Evolutionary conservation across 2,888 invertebrate species (phyloP), one percentile per base, ranked within the genome.

Genomic region (Aphodius granarius): DNA sequence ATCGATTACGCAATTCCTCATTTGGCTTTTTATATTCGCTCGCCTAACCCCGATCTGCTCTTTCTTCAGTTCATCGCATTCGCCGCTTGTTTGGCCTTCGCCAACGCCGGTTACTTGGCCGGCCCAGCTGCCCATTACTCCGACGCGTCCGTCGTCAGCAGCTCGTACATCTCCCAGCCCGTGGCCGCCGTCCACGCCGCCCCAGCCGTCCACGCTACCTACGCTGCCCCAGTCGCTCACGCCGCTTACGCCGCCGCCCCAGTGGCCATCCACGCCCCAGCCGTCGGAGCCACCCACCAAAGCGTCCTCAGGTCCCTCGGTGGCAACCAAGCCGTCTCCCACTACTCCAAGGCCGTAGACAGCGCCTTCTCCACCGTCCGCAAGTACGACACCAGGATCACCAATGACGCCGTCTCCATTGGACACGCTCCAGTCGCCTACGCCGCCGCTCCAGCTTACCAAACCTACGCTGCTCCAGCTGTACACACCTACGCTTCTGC

Each of bases 341-440:
- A 88, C 83, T 88, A 89, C 87, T 88, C 89, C 81, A 91, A 91
- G 85, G 89, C 90, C 73, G 89, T 90, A 23, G 90, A 91, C 82
- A 90, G 90, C 72, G 89, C 91, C 74, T 91, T 89, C 87, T 90
- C 91, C 79, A 90, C 89, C 82, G 89, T 91, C 43, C 89, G 90
- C 83, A 91, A 91, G 86, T 88, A 87, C 85, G 90, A 91, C 78
- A 90, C 90, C 72, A 89, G 90, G 79, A 86, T 90, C 85, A 89
- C 88, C 85, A 90, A 90, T 82, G 91, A 91, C 81, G 89, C 87
- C 80, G 82, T 86, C 72, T 83, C 89, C 74, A 80, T 80, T n/a
- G 78, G 77, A 15, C 77, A 81, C 5, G 79, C 71, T 21, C 43
- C 75, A 20, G 81, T 81, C 71, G 68, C 83, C 63, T 78, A 80